Evolutionary conservation across 1,140 invertebrate genomes (phyloP).

Genomic region (Pemphigus obesinymphae): DNA sequence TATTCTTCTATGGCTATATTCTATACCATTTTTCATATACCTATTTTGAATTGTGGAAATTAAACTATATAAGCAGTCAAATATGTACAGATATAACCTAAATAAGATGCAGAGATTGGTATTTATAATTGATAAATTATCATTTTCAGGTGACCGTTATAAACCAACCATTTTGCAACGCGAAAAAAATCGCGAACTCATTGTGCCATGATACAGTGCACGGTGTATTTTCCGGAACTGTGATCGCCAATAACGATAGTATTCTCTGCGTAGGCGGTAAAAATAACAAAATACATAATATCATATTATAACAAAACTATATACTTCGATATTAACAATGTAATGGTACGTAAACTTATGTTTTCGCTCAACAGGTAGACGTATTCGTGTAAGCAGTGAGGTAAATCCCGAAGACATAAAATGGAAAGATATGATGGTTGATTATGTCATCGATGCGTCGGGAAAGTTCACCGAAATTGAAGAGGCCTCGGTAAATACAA

Average conservation of each 20-base stretch:
- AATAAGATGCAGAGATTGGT: no score
- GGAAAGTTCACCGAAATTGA: neutral
- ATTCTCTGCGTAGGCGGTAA: neutral
- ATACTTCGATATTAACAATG: no score
- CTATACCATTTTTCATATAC: no score
- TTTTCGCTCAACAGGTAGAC: neutral
- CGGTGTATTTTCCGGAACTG: neutral
- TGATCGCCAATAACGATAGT: neutral
- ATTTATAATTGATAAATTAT: no score
- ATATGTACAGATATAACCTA: no score
- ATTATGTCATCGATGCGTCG: neutral
- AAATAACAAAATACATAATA: no score
- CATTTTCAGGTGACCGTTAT: neutral
- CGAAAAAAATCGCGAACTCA: neutral
- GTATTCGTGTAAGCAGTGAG: neutral
- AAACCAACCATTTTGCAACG: neutral
- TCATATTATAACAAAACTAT: no score
- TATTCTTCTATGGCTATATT: no score
- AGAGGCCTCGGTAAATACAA: neutral
- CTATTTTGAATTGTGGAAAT: no score
- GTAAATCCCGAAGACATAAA: neutral
- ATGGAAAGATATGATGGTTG: neutral
- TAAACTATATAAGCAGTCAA: no score
- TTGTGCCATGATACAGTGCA: neutral
- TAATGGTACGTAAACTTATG: no score